Percentiles rank a stretch among this genome's conserved stretches.
phyloP scores from a whole-genome alignment of 53 echinoderm and acorn worm species.

The Holothuria leucospilota region DNA sequence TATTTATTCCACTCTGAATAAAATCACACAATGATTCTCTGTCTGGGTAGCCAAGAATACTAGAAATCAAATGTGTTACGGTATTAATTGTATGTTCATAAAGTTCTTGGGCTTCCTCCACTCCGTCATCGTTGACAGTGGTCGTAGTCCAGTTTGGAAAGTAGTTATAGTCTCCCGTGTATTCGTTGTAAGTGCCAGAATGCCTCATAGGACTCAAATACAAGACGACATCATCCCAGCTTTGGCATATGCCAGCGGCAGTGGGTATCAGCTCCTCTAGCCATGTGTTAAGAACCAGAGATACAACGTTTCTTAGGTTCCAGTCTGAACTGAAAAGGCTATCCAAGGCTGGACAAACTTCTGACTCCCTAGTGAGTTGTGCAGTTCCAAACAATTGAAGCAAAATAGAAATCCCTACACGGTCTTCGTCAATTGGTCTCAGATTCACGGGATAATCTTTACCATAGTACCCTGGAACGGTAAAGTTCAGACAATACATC shows the following conservation, averaged over 20 bases:
- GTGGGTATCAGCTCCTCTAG: constrained; percentile 39
- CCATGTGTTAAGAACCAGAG: constrained; percentile 21
- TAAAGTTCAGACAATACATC: constrained; percentile 5
- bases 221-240: constrained; percentile 9
- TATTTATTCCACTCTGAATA: neutral
- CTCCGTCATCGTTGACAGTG: neutral
- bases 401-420: constrained; percentile 31
- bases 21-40: constrained; percentile 13
- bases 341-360: constrained; percentile 60
- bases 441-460: constrained; percentile 46
- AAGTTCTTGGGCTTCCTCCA: neutral
- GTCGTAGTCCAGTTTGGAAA: neutral
- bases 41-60: neutral
- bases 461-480: constrained; percentile 59
- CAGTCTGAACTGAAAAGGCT: constrained; percentile 46
- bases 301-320: constrained; percentile 5
- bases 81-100: constrained; percentile 2
- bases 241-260: constrained; percentile 50
- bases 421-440: constrained; percentile 37
- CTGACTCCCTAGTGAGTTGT: constrained; percentile 6
- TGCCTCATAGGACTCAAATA: constrained; percentile 1
- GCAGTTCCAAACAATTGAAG: constrained; percentile 43
- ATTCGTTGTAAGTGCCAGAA: neutral
- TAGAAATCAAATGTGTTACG: neutral
- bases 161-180: no score